A percentile compares a stretch with the other conserved stretches of the same genome.
Evolutionary conservation across 2,888 invertebrate genomes (phyloP).

Genomic region (Andrena marginata): DNA sequence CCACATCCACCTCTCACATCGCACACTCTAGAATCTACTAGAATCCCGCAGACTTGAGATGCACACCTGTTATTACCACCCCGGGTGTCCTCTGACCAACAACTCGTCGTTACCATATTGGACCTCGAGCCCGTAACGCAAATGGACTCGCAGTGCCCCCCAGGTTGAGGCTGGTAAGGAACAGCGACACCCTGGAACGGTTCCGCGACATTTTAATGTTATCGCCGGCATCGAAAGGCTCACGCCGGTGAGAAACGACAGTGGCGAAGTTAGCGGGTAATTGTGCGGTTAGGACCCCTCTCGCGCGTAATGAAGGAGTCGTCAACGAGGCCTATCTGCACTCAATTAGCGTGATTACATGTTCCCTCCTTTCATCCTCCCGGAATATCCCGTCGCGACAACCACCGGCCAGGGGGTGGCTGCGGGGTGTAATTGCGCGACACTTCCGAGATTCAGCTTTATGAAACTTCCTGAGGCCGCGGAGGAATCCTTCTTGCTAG

Average conservation of each 20-base stretch:
- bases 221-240: constrained; percentile 55
- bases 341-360: constrained; percentile 83
- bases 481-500: constrained; percentile 8
- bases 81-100: too few species aligned
- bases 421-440: constrained; percentile 67
- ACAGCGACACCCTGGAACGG: constrained; percentile 16
- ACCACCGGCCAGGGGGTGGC: constrained; percentile 50
- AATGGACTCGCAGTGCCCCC: too few species aligned
- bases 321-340: constrained; percentile 84
- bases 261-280: constrained; percentile 73
- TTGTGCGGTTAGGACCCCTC: constrained; percentile 75
- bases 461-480: constrained; percentile 20
- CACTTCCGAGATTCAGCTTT: constrained; percentile 66
- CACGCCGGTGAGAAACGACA: constrained; percentile 65
- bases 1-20: too few species aligned
- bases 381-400: constrained; percentile 67
- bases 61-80: too few species aligned
- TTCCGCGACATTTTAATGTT: constrained; percentile 51
- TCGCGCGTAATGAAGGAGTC: constrained; percentile 82
- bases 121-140: too few species aligned
- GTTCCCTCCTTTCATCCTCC: constrained; percentile 69
- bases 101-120: too few species aligned
- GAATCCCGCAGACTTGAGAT: too few species aligned
- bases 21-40: too few species aligned
- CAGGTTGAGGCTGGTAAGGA: neutral